phyloP scores from a whole-genome alignment of 2,797 vertebrate species.

The Microhierax caerulescens region DNA sequence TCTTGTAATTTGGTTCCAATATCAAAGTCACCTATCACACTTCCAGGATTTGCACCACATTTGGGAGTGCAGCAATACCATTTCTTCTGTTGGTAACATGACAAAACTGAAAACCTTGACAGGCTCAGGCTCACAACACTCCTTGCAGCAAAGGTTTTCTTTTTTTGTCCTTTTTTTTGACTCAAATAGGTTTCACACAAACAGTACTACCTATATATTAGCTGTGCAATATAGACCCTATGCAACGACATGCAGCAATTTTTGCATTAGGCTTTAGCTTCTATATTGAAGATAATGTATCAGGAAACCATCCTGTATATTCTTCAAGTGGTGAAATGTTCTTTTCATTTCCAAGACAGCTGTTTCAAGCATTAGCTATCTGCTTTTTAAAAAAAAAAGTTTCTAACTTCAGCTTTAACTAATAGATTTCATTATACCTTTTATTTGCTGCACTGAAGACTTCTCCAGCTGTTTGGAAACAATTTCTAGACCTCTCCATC shows the following conservation, averaged over 20 bases:
- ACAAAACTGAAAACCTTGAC: background rate
- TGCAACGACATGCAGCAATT: background rate
- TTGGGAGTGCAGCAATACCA: background rate
- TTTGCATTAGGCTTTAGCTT: background rate
- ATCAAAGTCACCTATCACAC: background rate
- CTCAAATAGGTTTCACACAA: background rate
- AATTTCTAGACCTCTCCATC: background rate
- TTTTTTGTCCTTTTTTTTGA: background rate
- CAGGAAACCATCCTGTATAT: background rate
- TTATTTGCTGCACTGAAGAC: background rate
- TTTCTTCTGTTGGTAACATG: background rate
- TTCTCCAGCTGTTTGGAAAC: background rate
- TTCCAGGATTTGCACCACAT: background rate
- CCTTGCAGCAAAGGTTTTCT: rapidly evolving
- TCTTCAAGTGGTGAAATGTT: background rate
- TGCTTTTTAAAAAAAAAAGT: background rate
- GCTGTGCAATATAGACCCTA: background rate
- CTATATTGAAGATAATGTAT: background rate
- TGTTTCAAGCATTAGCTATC: background rate
- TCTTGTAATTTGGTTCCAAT: background rate
- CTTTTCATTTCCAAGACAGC: background rate
- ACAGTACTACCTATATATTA: background rate
- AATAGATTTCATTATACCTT: background rate
- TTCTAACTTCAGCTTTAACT: background rate
- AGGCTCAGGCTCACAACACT: background rate